Base-by-base conservation (phyloP, 2,113 vertebrate species). In the Eulacestoma nigropectus region DNA sequence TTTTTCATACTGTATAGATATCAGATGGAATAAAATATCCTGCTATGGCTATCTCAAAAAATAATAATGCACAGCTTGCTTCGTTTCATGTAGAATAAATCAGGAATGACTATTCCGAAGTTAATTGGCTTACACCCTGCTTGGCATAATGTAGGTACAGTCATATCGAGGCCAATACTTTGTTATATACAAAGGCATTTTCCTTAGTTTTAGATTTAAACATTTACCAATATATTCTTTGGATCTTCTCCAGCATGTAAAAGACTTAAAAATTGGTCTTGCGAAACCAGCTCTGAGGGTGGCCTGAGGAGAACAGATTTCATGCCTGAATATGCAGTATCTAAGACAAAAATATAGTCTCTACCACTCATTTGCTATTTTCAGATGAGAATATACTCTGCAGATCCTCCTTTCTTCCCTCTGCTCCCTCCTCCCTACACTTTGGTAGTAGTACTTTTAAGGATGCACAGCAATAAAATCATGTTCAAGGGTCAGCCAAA, bases 21-120 rank as follows among this genome's bases (percentile, higher is more conserved):
- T 12, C n/a, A 62, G 23, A 17, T 62, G 46, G 47, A 88, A 90
- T 68, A 69, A 90, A 67, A 76, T 46, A 74, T 32, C 74, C 64
- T 68, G 52, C 68, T 81, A 23, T 0, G 13, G 47, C 32, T 70
- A 70, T 56, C 22, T 2, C 9, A 32, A 55, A 55, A 50, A 52
- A 0, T 1, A 29, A 7, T 8, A 46, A 73, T 33, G 41, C 1
- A 3, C 0, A 0, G 44, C 25, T 80, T 50, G 26, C 26, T 89
- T 92, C 3, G 2, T 84, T 86, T 94, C 44, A 21, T 2, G 3
- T 68, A 57, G 53, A 76, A 74, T 82, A 50, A 82, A 64, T 91
- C 53, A 42, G 26, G n/a, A 85, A 46, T 79, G 19, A 62, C 49
- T 91, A 10, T 82, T 86, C 69, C 37, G 25, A 82, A 91, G 79